phyloP scores from a whole-genome alignment of 2,113 vertebrate genomes.

The Lagopus muta region DNA sequence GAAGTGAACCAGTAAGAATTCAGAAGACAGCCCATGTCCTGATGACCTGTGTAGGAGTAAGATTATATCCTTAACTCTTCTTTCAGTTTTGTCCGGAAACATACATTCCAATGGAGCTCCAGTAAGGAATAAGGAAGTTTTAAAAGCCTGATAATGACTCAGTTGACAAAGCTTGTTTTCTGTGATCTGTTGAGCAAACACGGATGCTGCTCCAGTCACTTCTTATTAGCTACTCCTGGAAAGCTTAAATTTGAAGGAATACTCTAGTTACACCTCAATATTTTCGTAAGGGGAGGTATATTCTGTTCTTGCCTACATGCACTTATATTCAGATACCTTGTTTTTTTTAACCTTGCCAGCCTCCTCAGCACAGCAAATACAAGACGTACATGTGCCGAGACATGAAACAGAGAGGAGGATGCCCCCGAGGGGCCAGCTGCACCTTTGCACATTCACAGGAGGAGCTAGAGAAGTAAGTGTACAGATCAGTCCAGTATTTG shows the following conservation, averaged over 20 bases:
- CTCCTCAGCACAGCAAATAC: constrained; percentile 98
- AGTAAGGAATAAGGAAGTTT: not conserved
- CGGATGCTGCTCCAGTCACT: not conserved
- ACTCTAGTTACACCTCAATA: not conserved
- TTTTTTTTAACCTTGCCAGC: constrained; percentile 76
- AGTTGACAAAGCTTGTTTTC: not conserved
- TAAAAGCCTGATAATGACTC: not conserved
- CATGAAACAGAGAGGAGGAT: constrained; percentile 98
- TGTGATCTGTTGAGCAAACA: not conserved
- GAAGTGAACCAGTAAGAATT: not conserved
- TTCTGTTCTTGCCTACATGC: not conserved
- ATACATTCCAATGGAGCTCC: not conserved
- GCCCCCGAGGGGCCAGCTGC: constrained; percentile 96
- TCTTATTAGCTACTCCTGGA: not conserved
- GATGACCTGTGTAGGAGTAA: not conserved
- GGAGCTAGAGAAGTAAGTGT: constrained; percentile 96
- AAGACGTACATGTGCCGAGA: constrained; percentile 99
- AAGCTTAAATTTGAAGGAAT: not conserved
- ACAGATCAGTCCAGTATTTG: not conserved
- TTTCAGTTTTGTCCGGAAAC: not conserved
- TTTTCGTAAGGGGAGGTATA: not conserved
- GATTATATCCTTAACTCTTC: not conserved
- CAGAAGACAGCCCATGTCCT: not conserved
- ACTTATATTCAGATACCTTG: not conserved
- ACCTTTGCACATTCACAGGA: constrained; percentile 98